Evolutionary conservation across 2,888 invertebrate genomes (phyloP).

Genomic region (Ophonus ardosiacus): DNA sequence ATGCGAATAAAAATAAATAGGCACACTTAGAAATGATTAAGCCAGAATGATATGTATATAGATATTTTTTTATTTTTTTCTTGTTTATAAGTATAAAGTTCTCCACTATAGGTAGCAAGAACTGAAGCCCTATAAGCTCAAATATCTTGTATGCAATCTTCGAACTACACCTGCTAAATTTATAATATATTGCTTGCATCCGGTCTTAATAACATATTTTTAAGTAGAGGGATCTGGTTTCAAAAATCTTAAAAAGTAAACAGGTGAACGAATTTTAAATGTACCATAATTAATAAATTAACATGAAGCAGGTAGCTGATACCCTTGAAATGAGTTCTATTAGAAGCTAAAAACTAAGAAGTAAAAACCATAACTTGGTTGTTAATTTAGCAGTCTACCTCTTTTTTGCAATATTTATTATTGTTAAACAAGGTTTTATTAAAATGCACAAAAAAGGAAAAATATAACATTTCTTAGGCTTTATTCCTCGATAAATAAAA

Average conservation of each 20-base stretch:
- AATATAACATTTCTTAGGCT: too few species aligned
- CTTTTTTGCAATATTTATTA: too few species aligned
- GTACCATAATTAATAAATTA: conserved; percentile 23
- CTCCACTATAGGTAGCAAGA: not conserved
- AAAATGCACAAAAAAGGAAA: too few species aligned
- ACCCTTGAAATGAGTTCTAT: not conserved
- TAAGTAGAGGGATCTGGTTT: not conserved
- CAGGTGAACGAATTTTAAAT: conserved; percentile 42
- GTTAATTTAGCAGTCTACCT: not conserved
- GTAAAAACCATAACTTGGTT: not conserved
- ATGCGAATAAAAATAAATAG: too few species aligned
- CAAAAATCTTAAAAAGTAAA: conserved; percentile 15
- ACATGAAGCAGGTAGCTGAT: conserved; percentile 22
- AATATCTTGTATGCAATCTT: conserved; percentile 28
- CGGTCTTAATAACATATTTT: conserved; percentile 27
- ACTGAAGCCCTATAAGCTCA: not conserved
- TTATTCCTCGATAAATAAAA: too few species aligned
- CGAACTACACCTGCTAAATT: conserved; percentile 24
- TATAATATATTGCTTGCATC: conserved; percentile 31
- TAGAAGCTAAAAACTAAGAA: not conserved
- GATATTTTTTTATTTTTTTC: too few species aligned
- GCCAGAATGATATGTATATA: too few species aligned
- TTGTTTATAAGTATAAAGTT: not conserved
- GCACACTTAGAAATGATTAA: too few species aligned
- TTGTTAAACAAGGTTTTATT: too few species aligned